Conservation (phyloP, 2,113 vertebrate genomes). For the Alouatta palliata region DNA sequence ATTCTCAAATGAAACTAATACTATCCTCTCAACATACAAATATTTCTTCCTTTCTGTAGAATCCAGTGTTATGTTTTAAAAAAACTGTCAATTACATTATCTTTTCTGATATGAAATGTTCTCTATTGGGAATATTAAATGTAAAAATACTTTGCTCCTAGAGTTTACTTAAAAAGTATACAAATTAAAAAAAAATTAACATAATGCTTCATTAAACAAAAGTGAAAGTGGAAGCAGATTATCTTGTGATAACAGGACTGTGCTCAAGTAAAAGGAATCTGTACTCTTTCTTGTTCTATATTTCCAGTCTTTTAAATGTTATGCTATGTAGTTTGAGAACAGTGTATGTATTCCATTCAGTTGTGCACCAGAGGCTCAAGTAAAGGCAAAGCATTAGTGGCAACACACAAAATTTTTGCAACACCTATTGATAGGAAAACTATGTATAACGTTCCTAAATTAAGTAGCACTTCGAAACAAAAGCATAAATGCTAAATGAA, state of each 20-base stretch:
- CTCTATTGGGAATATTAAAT: slow-evolving; percentile 25
- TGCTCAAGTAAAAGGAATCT: not conserved
- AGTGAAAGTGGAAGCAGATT: not conserved
- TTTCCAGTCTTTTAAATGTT: not conserved
- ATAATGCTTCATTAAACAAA: not conserved
- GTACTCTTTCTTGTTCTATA: not conserved
- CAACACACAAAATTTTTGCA: slow-evolving; percentile 56
- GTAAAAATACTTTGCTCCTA: slow-evolving; percentile 11
- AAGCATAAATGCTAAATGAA: slow-evolving; percentile 60
- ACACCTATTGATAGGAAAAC: slow-evolving; percentile 71
- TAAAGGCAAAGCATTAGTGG: slow-evolving; percentile 30
- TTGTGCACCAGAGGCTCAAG: too few species aligned
- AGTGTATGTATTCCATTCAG: not conserved
- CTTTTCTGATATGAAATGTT: slow-evolving; percentile 6
- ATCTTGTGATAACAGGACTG: not conserved
- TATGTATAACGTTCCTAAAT: slow-evolving; percentile 54
- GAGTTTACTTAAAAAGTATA: not conserved
- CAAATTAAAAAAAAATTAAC: not conserved
- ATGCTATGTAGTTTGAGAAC: slow-evolving; percentile 28
- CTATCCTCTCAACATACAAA: slow-evolving; percentile 25
- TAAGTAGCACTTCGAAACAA: slow-evolving; percentile 70
- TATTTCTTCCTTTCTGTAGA: not conserved
- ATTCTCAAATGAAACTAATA: not conserved
- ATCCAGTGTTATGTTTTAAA: slow-evolving; percentile 6
- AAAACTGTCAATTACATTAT: slow-evolving; percentile 19